Evolutionary conservation across 2,888 invertebrate species (phyloP).

Genomic region (Heliconius ethilla): DNA sequence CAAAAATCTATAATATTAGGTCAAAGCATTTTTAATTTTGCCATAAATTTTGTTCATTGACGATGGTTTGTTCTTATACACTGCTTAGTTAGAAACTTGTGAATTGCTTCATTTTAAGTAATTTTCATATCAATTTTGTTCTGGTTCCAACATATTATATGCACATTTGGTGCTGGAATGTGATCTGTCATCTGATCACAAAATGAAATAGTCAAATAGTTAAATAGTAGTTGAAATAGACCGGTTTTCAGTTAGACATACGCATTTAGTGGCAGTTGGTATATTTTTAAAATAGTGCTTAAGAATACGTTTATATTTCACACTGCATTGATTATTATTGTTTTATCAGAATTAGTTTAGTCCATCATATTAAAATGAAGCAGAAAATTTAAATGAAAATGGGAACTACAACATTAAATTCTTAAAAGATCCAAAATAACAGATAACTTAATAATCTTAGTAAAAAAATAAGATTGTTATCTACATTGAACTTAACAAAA

Average conservation of each 20-base stretch:
- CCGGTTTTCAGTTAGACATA: slow-evolving; percentile 80
- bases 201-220: slow-evolving; percentile 75
- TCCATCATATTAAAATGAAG: not conserved
- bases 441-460: not conserved
- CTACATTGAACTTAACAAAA: not conserved
- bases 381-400: not conserved
- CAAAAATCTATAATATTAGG: not conserved
- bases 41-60: not conserved
- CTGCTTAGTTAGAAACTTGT: slow-evolving; percentile 13
- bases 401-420: not conserved
- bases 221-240: slow-evolving; percentile 75
- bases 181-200: slow-evolving; percentile 54
- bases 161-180: slow-evolving; percentile 62
- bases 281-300: slow-evolving; percentile 74
- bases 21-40: slow-evolving; percentile 1
- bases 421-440: not conserved
- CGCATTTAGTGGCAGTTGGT: slow-evolving; percentile 74
- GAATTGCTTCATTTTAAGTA: slow-evolving; percentile 13
- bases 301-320: slow-evolving; percentile 67
- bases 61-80: slow-evolving; percentile 2
- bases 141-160: slow-evolving; percentile 46
- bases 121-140: slow-evolving; percentile 10
- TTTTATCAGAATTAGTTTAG: slow-evolving; percentile 11
- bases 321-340: slow-evolving; percentile 53
- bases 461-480: not conserved